Percentiles rank a stretch among this genome's conserved stretches.
Conservation (phyloP, 2,888 invertebrate genomes). For the Allolobophora icterica region DNA sequence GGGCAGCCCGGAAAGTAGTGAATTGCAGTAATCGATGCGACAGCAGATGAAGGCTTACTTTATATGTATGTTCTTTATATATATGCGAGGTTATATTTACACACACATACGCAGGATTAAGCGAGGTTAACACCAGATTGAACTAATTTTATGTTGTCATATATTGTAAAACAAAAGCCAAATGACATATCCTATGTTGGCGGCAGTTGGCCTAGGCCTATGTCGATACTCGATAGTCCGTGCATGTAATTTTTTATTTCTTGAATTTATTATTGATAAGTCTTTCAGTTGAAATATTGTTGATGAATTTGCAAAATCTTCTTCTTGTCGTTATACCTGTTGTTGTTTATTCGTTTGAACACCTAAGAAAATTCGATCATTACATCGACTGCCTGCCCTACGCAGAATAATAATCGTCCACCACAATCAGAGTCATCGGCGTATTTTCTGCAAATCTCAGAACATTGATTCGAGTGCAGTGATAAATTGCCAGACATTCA, state of each 20-base stretch:
- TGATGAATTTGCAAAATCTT: neutral
- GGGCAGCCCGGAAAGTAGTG: too few relatives aligned
- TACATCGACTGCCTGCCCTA: too few relatives aligned
- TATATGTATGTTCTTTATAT: neutral
- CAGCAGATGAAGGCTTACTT: too few relatives aligned
- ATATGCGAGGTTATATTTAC: too few relatives aligned
- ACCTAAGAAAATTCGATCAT: neutral
- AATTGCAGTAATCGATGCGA: too few relatives aligned
- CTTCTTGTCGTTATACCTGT: neutral
- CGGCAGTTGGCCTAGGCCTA: too few relatives aligned
- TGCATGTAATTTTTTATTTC: neutral
- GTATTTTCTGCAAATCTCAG: neutral
- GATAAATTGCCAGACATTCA: neutral
- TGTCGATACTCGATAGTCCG: neutral
- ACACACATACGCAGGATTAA: neutral
- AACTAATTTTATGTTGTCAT: neutral
- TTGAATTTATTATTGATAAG: neutral
- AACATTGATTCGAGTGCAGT: neutral
- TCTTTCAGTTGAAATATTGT: neutral
- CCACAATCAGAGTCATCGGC: neutral
- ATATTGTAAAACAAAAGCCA: neutral
- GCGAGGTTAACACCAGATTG: neutral
- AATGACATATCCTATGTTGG: neutral
- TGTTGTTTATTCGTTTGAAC: neutral
- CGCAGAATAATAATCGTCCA: too few relatives aligned